Percentiles rank a stretch among this genome's conserved stretches.
Evolutionary conservation across 2,797 vertebrate species (phyloP).

Genomic region (Siniperca obscura): DNA sequence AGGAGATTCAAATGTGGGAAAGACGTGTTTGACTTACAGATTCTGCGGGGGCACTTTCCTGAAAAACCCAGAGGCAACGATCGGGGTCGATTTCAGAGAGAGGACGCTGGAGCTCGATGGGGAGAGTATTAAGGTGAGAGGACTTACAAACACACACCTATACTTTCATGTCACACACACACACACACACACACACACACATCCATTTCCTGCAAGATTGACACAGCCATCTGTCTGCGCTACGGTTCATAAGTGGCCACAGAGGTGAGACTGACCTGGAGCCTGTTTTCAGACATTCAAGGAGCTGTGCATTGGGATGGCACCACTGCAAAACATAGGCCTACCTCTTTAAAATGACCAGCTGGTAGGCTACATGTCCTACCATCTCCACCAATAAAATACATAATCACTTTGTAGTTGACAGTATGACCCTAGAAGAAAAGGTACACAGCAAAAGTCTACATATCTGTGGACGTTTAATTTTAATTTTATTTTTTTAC

Average conservation of each 20-base stretch:
- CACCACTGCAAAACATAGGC: not conserved
- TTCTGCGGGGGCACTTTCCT: constrained; percentile 95
- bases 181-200: not conserved
- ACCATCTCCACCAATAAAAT: not conserved
- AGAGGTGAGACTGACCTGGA: not conserved
- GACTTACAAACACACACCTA: not conserved
- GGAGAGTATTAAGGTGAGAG: constrained; percentile 92
- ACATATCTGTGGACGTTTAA: not conserved
- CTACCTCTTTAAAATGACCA: not conserved
- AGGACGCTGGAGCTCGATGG: constrained; percentile 92
- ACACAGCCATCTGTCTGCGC: not conserved
- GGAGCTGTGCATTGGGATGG: not conserved
- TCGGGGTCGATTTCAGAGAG: constrained; percentile 96
- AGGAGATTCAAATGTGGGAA: constrained; percentile 94
- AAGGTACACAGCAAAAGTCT: not conserved
- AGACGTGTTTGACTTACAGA: constrained; percentile 94
- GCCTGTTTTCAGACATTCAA: not conserved
- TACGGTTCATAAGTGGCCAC: not conserved
- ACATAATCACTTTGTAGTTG: not conserved
- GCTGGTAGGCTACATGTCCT: not conserved
- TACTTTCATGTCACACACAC: not conserved
- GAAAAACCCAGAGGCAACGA: constrained; percentile 94
- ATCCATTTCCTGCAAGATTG: fast-evolving
- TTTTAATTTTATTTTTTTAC: not conserved
- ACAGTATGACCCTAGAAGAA: not conserved